phyloP scores from a whole-genome alignment of 2,888 invertebrate genomes.

The Tetramorium bicarinatum region DNA sequence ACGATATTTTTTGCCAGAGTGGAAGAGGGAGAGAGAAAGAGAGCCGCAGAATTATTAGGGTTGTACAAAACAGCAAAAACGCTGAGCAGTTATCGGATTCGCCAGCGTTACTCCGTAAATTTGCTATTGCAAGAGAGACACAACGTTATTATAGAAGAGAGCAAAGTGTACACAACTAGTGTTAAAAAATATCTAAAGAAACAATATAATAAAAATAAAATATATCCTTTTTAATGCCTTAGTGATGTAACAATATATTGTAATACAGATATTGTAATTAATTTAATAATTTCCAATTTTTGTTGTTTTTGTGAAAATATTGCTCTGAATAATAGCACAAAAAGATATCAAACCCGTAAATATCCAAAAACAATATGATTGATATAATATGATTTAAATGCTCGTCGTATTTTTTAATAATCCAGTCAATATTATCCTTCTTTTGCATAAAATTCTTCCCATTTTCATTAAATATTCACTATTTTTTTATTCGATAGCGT shows the following conservation, averaged over 20 bases:
- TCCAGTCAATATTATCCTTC: neutral
- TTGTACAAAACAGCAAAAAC: slow-evolving; percentile 22
- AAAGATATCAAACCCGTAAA: neutral
- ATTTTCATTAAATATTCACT: slow-evolving; percentile 12
- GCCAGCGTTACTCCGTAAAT: slow-evolving; percentile 25
- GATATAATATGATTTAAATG: neutral
- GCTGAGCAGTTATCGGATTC: slow-evolving; percentile 28
- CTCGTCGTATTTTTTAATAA: neutral
- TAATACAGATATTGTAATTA: neutral
- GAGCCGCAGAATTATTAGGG: slow-evolving; percentile 22
- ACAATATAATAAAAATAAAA: neutral
- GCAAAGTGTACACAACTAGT: neutral
- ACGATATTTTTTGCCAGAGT: slow-evolving; percentile 67
- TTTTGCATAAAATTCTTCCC: neutral
- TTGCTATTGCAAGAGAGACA: neutral
- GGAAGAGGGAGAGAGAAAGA: neutral
- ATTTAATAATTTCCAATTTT: neutral
- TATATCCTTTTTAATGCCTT: neutral
- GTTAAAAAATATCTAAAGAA: neutral
- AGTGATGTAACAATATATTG: no score
- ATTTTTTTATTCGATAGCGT: neutral
- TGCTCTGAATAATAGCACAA: neutral
- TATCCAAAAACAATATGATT: neutral
- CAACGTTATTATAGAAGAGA: slow-evolving; percentile 47
- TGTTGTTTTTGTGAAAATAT: slow-evolving; percentile 16